A percentile compares a stretch with the other conserved stretches of the same genome.
Conservation (phyloP, 2,888 invertebrate species). For the Diarsia brunnea region DNA sequence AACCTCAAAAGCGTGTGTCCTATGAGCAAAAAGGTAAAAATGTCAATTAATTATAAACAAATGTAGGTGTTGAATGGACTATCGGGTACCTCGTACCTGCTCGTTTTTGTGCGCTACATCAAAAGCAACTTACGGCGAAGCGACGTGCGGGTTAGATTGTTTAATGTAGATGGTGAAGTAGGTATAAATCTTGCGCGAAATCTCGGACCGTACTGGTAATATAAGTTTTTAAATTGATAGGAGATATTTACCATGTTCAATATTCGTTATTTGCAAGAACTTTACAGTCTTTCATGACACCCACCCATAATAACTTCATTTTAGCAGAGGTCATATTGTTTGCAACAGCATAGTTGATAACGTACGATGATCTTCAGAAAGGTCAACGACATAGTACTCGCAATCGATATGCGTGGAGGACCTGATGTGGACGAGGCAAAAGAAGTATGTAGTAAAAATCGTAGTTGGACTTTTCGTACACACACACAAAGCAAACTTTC, state of each 20-base stretch:
- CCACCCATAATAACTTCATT: no score
- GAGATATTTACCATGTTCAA: no score
- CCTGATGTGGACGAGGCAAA: background rate
- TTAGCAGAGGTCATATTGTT: no score
- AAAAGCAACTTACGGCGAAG: slow-evolving; percentile 75
- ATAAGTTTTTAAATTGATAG: no score
- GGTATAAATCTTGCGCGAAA: slow-evolving; percentile 33
- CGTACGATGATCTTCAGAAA: no score
- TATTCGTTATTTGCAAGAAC: no score
- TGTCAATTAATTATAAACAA: slow-evolving; percentile 69
- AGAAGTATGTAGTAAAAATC: no score
- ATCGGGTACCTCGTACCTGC: slow-evolving; percentile 56
- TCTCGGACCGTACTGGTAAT: background rate
- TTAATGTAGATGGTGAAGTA: slow-evolving; percentile 44
- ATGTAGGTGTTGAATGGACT: slow-evolving; percentile 73
- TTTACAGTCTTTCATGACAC: no score
- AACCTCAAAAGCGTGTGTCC: slow-evolving; percentile 25
- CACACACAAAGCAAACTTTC: no score
- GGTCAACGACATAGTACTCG: background rate
- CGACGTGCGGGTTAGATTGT: slow-evolving; percentile 72
- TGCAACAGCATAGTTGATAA: no score
- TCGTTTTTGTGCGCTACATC: slow-evolving; percentile 78
- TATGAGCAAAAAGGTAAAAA: slow-evolving; percentile 61
- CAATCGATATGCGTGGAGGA: background rate
- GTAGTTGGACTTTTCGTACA: no score